These are phyloP conservation scores for Sphaerophoria rueppellii DNA, from an alignment of 2,888 invertebrate species.

Conservation along the genomic window DNA sequence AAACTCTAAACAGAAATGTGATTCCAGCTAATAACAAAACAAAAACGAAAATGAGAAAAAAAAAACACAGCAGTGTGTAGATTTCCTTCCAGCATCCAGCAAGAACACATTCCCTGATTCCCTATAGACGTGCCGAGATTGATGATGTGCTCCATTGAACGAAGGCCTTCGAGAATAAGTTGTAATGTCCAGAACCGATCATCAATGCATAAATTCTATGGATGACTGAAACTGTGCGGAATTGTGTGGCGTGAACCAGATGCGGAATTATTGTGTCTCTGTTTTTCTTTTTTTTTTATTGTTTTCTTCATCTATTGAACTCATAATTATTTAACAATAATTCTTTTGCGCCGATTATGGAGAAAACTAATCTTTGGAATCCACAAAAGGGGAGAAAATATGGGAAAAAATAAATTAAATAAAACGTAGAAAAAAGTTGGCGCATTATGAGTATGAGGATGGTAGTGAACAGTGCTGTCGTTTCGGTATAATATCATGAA, in stretches of 20 bases:
- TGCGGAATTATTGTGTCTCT: constrained; percentile 61
- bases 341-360: constrained; percentile 59
- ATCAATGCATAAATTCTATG: constrained; percentile 24
- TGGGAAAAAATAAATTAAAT: background rate
- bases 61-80: constrained; percentile 11
- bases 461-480: background rate
- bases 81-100: constrained; percentile 39
- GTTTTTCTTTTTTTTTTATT: background rate
- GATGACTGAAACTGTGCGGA: constrained; percentile 8
- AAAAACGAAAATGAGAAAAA: background rate
- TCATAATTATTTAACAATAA: constrained; percentile 64
- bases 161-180: constrained; percentile 52
- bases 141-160: constrained; percentile 51
- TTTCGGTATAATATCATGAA: too few relatives aligned
- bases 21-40: constrained; percentile 14
- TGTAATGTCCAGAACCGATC: constrained; percentile 47
- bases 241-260: constrained; percentile 40
- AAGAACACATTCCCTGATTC: constrained; percentile 23
- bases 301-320: constrained; percentile 20
- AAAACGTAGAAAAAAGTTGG: constrained; percentile 42
- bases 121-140: constrained; percentile 48
- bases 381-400: constrained; percentile 15
- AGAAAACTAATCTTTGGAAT: constrained; percentile 66
- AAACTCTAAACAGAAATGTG: constrained; percentile 43
- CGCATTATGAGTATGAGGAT: constrained; percentile 23